Conservation (phyloP, 2,888 invertebrate genomes). For the Agapetus fuscipes region DNA sequence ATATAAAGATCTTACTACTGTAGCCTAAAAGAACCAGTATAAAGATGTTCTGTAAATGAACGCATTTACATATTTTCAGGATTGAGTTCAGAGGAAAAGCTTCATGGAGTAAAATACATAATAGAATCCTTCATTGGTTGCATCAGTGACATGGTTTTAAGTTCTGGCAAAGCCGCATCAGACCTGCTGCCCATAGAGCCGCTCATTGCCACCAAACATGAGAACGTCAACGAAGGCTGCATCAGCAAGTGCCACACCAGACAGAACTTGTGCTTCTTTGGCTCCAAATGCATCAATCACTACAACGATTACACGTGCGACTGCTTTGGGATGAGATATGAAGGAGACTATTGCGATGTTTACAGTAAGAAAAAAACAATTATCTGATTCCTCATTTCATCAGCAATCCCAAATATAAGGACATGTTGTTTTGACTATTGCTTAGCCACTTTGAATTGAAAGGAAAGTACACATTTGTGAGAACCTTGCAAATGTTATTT, state of each 20-base stretch:
- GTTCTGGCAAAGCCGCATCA: conserved; percentile 78
- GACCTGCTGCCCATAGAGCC: conserved; percentile 74
- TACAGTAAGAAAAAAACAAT: conserved; percentile 70
- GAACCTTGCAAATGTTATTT: conserved; percentile 9
- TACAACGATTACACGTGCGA: conserved; percentile 85
- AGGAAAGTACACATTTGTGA: conserved; percentile 20
- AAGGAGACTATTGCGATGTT: conserved; percentile 86
- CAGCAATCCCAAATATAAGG: conserved; percentile 1
- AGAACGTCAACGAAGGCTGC: conserved; percentile 85
- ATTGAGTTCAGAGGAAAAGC: conserved; percentile 77
- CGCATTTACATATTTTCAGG: conserved; percentile 52
- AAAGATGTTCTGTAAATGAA: too few species aligned
- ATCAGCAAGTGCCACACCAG: conserved; percentile 71
- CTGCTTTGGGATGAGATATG: conserved; percentile 86
- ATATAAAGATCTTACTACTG: too few species aligned
- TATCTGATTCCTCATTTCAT: too few species aligned
- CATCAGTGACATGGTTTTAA: conserved; percentile 76
- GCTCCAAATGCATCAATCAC: conserved; percentile 84
- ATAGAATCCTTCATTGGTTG: conserved; percentile 91
- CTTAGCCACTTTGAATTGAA: conserved; percentile 24
- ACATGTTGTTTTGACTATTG: conserved; percentile 12
- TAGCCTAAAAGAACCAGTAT: too few species aligned
- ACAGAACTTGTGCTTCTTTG: conserved; percentile 79
- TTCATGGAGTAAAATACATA: conserved; percentile 85
- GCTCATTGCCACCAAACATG: conserved; percentile 77